phyloP scores from a whole-genome alignment of 2,113 vertebrate genomes.

The Grammomys surdaster region DNA sequence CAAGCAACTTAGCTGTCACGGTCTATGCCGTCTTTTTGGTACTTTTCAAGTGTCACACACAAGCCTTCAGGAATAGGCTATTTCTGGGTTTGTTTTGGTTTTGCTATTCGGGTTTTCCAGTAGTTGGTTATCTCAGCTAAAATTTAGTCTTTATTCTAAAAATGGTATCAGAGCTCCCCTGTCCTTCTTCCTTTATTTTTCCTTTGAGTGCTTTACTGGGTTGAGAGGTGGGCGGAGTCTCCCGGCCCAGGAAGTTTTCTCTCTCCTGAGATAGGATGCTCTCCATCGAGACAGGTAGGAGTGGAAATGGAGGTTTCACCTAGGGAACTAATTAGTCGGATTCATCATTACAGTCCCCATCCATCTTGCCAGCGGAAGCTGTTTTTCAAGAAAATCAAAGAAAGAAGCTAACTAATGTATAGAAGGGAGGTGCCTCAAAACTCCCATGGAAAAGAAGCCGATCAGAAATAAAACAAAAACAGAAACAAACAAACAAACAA shows the following conservation, averaged over 20 bases:
- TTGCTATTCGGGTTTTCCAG: background rate
- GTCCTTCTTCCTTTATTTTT: no score
- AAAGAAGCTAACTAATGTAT: background rate
- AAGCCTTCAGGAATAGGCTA: background rate
- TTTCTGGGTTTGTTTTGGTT: background rate
- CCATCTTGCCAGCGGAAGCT: background rate
- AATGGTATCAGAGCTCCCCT: background rate
- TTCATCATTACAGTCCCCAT: background rate
- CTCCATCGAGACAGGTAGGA: background rate
- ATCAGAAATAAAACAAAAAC: background rate
- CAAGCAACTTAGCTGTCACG: slow-evolving; percentile 32
- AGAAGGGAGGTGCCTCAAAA: background rate
- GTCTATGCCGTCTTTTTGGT: background rate
- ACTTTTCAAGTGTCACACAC: background rate
- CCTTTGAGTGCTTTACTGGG: no score
- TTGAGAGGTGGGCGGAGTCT: background rate
- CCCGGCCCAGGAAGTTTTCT: background rate
- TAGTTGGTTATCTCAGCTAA: background rate
- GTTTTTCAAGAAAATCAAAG: background rate
- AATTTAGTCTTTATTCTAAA: background rate
- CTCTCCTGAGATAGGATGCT: background rate
- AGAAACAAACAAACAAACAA: no score
- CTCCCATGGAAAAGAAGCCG: background rate
- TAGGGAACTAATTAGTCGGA: background rate
- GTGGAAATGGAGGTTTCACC: background rate